Evolutionary conservation across 2,113 vertebrate species (phyloP).

Genomic region (Cephalopholis sonnerati): DNA sequence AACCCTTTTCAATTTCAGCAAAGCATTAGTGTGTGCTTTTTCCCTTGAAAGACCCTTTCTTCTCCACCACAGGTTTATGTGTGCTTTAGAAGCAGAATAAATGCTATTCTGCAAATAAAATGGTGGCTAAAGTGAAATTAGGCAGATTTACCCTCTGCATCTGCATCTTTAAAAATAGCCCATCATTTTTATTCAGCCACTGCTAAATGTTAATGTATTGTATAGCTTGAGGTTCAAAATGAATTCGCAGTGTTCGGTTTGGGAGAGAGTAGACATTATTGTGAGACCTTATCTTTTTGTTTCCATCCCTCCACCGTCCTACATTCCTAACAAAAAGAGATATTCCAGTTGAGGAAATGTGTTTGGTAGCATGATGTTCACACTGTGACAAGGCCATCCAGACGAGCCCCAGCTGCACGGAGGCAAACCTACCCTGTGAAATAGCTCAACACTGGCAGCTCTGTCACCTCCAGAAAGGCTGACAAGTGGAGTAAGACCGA

Average conservation of each 20-base stretch:
- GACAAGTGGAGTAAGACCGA: constrained; percentile 32
- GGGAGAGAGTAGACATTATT: constrained; percentile 20
- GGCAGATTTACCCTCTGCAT: constrained; percentile 5
- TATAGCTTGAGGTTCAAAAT: constrained; percentile 34
- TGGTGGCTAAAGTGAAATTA: constrained; percentile 24
- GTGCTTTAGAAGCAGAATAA: background rate
- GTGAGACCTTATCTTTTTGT: constrained; percentile 42
- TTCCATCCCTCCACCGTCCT: constrained; percentile 19
- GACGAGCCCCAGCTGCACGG: constrained; percentile 60
- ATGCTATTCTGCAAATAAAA: constrained; percentile 23
- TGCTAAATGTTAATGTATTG: constrained; percentile 68
- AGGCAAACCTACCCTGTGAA: constrained; percentile 18
- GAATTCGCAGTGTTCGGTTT: background rate
- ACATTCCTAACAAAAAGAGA: constrained; percentile 45
- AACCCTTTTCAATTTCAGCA: constrained; percentile 4
- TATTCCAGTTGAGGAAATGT: constrained; percentile 24
- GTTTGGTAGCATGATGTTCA: constrained; percentile 45
- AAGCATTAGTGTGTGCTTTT: background rate
- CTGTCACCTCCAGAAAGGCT: constrained; percentile 44
- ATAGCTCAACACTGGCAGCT: constrained; percentile 46
- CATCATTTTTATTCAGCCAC: constrained; percentile 6
- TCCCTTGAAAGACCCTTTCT: background rate
- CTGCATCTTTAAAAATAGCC: constrained; percentile 58
- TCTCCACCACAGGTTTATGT: background rate
- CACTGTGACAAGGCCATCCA: constrained; percentile 43